A percentile compares a stretch with the other conserved stretches of the same genome.
Conservation (phyloP, 2,797 vertebrate genomes). For the Phylloscopus collybita region DNA sequence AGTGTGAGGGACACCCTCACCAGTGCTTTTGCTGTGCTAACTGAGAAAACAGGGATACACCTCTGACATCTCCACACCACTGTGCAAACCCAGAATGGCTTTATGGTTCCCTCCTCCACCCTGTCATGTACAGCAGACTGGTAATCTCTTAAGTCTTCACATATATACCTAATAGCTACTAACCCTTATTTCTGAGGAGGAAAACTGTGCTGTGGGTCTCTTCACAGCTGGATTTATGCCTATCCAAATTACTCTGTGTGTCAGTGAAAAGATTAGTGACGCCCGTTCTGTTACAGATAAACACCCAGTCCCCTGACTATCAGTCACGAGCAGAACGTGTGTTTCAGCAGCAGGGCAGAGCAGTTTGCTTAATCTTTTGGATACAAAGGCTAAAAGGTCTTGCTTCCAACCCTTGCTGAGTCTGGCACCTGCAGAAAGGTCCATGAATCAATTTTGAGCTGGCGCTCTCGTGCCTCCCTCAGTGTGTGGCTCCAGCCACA, state of each 20-base stretch:
- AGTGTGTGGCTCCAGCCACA: background rate
- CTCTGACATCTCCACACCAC: background rate
- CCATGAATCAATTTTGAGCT: background rate
- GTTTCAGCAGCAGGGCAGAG: background rate
- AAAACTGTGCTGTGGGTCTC: background rate
- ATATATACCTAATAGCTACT: background rate
- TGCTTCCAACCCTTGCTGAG: background rate
- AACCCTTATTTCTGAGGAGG: background rate
- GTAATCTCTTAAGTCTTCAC: background rate
- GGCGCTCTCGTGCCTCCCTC: background rate
- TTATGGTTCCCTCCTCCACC: background rate
- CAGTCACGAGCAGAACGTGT: background rate
- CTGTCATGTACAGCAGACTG: background rate
- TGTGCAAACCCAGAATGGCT: rapidly evolving
- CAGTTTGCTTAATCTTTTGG: background rate
- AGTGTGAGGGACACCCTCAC: background rate
- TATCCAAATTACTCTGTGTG: background rate
- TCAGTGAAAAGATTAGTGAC: background rate
- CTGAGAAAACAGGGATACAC: background rate
- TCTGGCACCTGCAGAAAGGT: background rate
- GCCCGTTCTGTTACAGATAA: background rate
- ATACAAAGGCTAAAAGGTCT: slow-evolving; percentile 4
- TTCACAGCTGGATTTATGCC: background rate
- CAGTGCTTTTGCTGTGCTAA: background rate
- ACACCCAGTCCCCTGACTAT: background rate